Evolutionary conservation across 2,797 vertebrate genomes (phyloP).

Genomic region (Phrynocephalus vlangalii): DNA sequence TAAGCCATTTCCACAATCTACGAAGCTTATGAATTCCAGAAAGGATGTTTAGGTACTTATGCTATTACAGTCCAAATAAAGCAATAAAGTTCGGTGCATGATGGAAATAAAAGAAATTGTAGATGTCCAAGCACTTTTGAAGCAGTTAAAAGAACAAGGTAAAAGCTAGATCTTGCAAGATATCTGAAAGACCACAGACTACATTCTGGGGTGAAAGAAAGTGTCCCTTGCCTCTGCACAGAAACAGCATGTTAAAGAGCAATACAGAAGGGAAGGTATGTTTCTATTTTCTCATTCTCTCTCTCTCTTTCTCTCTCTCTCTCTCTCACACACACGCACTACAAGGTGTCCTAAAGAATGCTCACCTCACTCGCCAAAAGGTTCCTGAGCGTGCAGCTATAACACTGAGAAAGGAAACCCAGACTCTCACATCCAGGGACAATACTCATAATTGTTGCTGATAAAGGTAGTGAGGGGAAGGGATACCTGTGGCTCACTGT

Average conservation of each 20-base stretch:
- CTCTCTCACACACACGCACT: no score
- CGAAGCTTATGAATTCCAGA: slow-evolving; percentile 20
- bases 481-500: neutral
- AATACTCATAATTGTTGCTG: neutral
- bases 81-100: neutral
- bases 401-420: slow-evolving; percentile 1
- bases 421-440: slow-evolving; percentile 1
- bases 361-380: neutral
- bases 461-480: neutral
- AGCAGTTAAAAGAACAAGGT: neutral
- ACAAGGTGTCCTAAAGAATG: neutral
- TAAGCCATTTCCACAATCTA: slow-evolving; percentile 24
- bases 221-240: neutral
- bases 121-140: neutral
- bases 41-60: slow-evolving; percentile 45
- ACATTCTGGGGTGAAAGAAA: neutral
- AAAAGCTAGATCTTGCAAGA: neutral
- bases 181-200: slow-evolving; percentile 17
- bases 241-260: neutral
- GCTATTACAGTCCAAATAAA: slow-evolving; percentile 1
- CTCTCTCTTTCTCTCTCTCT: no score
- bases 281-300: neutral
- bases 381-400: neutral
- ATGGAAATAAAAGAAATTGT: slow-evolving; percentile 16
- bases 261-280: slow-evolving; percentile 6